phyloP scores from a whole-genome alignment of 2,797 vertebrate genomes.

The Gephyroberyx darwinii region DNA sequence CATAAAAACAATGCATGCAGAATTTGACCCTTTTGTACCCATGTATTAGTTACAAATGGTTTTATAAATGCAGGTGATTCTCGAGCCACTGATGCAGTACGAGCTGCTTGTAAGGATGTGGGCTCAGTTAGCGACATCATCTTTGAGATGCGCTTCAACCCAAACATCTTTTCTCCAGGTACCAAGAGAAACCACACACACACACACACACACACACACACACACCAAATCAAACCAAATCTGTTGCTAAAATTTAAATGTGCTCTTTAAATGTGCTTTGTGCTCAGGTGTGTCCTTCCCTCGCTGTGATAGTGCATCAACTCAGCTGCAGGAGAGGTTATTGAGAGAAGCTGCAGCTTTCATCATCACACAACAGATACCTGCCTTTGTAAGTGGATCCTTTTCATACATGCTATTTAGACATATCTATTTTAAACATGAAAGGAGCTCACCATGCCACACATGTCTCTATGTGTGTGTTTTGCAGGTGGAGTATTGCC shows the following conservation, averaged over 20 bases:
- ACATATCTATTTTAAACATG: not conserved
- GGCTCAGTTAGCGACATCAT: constrained; percentile 84
- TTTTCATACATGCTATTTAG: constrained; percentile 5
- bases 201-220: not conserved
- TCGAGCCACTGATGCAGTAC: constrained; percentile 75
- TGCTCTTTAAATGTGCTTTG: constrained; percentile 16
- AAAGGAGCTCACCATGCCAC: constrained; percentile 2
- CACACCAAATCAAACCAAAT: not conserved
- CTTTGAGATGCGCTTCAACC: constrained; percentile 88
- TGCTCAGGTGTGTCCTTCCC: constrained; percentile 81
- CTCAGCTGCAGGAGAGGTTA: constrained; percentile 79
- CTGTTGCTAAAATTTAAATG: not conserved
- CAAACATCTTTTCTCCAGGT: constrained; percentile 83
- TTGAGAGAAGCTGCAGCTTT: constrained; percentile 82
- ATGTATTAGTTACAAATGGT: not conserved
- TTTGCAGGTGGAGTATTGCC: constrained; percentile 79
- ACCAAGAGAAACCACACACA: constrained; percentile 22
- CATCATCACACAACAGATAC: constrained; percentile 83
- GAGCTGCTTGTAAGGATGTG: constrained; percentile 81
- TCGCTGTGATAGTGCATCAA: constrained; percentile 62
- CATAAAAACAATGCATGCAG: not conserved
- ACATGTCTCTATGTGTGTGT: constrained; percentile 5
- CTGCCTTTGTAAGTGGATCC: constrained; percentile 80
- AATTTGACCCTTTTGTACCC: not conserved
- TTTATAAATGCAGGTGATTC: constrained; percentile 73